Evolutionary conservation across 2,888 invertebrate genomes (phyloP).

Genomic region (Ectobius pallidus): DNA sequence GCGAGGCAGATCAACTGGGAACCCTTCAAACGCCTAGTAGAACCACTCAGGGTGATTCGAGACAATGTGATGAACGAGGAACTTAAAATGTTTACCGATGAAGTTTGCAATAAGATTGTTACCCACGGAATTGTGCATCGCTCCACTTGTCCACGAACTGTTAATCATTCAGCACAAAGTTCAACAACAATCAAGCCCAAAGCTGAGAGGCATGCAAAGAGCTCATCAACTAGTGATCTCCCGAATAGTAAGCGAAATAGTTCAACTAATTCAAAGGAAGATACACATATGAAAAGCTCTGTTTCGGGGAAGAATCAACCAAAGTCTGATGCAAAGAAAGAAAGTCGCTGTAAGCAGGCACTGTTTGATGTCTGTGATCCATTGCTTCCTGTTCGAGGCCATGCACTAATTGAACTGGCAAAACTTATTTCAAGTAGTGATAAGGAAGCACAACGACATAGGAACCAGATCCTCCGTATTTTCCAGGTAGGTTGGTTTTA

Average conservation of each 20-base stretch:
- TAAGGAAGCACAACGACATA: slow-evolving; percentile 66
- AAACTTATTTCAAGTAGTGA: slow-evolving; percentile 73
- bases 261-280: slow-evolving; percentile 22
- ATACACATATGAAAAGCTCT: background rate
- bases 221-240: background rate
- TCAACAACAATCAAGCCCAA: slow-evolving; percentile 25
- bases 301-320: background rate
- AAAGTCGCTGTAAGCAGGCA: slow-evolving; percentile 64
- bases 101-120: slow-evolving; percentile 51
- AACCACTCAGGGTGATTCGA: slow-evolving; percentile 48
- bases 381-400: slow-evolving; percentile 78
- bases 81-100: slow-evolving; percentile 48
- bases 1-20: slow-evolving; percentile 48
- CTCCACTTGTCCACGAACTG: background rate
- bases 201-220: slow-evolving; percentile 14
- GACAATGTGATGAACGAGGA: slow-evolving; percentile 46
- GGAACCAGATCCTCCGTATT: slow-evolving; percentile 69
- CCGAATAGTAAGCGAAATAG: background rate
- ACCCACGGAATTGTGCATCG: slow-evolving; percentile 48
- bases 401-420: slow-evolving; percentile 75
- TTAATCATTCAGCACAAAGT: slow-evolving; percentile 21
- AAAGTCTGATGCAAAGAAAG: slow-evolving; percentile 19
- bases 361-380: slow-evolving; percentile 71
- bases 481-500: slow-evolving; percentile 72
- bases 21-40: slow-evolving; percentile 50